Base-by-base conservation (phyloP, 1,140 invertebrate genomes). In the Drosophila bocqueti region DNA sequence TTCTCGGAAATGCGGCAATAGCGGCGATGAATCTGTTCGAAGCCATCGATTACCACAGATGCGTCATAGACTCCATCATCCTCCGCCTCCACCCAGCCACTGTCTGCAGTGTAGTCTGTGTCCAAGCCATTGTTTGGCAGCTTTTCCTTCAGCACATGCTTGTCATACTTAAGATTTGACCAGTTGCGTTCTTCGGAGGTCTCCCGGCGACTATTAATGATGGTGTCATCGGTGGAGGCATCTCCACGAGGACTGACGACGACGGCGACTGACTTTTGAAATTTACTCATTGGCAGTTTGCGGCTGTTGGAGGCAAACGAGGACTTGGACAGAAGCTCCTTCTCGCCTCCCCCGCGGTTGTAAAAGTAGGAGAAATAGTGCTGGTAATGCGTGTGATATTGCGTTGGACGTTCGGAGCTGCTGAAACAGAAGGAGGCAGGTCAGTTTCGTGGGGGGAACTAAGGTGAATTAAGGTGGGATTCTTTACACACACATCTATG, bases 291-390 rank as follows among this genome's bases (percentile, higher is more conserved):
- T 90, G 76, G 76, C 71, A 77, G 43, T 83, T 91, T 77, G 31
- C 63, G 75, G 42, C 43, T 74, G 43, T 60, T 31, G 24, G 52
- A n/a, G 45, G 5, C 68, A 31, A 62, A 45, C 38, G 65, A n/a
- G 18, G 38, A 18, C 24, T 86, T 91, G 10, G 72, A 40, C 6
- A 52, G 34, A 4, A 7, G 21, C 15, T n/a, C 21, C 45, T 86
- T 82, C 21, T 74, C 68, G 42, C 63, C 50, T 24, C 69, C 55
- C 29, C 69, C 79, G 50, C 83, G 89, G 24, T 91, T 91, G 54
- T 91, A 91, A 68, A 91, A 91, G 61, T 91, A 91, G 18, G 89
- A 91, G 54, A 90, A 91, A 76, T 91, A 91, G 26, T 91, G 89
- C 24, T 91, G 81, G 67, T 91, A 91, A 50, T 91, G 89, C 52